Conservation (phyloP, 2,888 invertebrate genomes). For the Protonemura montana region DNA sequence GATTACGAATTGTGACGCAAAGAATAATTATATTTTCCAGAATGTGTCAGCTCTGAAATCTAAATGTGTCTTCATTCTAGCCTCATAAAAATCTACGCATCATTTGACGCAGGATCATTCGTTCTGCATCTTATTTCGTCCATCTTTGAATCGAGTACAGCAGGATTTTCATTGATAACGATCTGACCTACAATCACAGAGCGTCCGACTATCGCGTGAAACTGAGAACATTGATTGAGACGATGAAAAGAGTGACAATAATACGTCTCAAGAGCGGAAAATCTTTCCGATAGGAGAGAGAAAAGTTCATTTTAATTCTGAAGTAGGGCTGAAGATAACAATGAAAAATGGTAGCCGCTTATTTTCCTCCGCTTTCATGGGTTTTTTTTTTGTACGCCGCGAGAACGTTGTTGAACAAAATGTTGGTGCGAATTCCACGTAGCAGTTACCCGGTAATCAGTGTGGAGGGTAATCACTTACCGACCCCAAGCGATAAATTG, state of each 20-base stretch:
- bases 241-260: slow-evolving; percentile 3
- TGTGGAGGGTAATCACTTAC: neutral
- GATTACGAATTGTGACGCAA: too few species aligned
- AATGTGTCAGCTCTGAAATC: too few species aligned
- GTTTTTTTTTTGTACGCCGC: too few species aligned
- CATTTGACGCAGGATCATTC: too few species aligned
- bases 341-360: neutral
- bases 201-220: neutral
- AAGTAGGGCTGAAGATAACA: neutral
- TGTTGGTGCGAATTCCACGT: neutral
- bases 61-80: too few species aligned
- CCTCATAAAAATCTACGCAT: too few species aligned
- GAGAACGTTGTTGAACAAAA: neutral
- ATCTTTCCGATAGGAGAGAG: neutral
- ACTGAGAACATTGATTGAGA: neutral
- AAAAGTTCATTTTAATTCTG: neutral
- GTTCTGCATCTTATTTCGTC: too few species aligned
- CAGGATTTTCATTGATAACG: too few species aligned
- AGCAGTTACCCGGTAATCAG: neutral
- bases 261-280: neutral
- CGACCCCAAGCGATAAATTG: neutral
- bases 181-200: too few species aligned
- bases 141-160: too few species aligned
- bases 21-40: too few species aligned
- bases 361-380: neutral